Evolutionary conservation across 2,113 vertebrate genomes (phyloP), one percentile per base, ranked within the genome.

Genomic region (Monarcha castaneiventris): DNA sequence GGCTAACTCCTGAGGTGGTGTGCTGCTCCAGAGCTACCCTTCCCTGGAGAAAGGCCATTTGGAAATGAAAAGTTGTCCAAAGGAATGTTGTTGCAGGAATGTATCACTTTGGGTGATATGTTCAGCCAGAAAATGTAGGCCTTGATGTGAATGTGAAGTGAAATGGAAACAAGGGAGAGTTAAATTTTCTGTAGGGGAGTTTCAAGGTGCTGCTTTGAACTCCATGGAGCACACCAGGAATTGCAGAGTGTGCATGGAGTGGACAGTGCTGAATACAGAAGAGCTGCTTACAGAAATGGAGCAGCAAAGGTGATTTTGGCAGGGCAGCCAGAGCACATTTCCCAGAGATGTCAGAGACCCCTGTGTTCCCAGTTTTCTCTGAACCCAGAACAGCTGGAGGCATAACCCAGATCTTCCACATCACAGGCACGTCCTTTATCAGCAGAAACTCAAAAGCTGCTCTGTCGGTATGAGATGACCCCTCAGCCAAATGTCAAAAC

Each of bases 231-330:
- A 14, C 52, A 4, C 22, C 9, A n/a, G 63, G 54, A 61, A 7
- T 2, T 29, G 8, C 17, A 18, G 29, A 17, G 32, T 0, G 1
- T 11, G 16, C 1, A 2, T 0, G 0, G 9, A 13, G 30, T 20
- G 9, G n/a, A 2, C 0, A 8, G 10, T 7, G 39, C 15, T 41
- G 23, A 41, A n/a, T 4, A n/a, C 35, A 76, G 43, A 37, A 26
- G 14, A 29, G 30, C 1, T 85, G 25, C 44, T 37, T 11, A 7
- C 4, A 16, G 49, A 84, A 85, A 46, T 3, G 32, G 41, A 85
- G 54, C 74, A 73, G 37, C 0, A 0, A 67, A 41, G 61, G 37
- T 32, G 52, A 23, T n/a, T 55, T 49, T 59, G 63, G 26, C n/a
- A 68, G 74, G 82, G 62, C 62, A 93, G 46, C 9, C 21, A 33